Evolutionary conservation across 2,888 invertebrate species (phyloP).

Genomic region (Prenolepis imparis): DNA sequence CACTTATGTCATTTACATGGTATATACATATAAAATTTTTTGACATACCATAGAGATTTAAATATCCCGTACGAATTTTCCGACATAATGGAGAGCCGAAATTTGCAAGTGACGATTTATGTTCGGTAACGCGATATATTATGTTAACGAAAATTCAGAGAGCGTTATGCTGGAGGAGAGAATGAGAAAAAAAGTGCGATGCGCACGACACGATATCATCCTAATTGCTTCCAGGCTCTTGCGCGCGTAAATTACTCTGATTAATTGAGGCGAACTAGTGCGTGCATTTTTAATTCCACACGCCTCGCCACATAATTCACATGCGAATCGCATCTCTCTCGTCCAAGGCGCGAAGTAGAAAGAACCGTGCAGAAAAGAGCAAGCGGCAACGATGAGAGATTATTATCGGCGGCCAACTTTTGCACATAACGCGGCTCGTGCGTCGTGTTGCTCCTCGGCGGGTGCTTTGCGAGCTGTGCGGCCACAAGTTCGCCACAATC

Average conservation of each 20-base stretch:
- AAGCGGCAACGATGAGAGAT: conserved; percentile 20
- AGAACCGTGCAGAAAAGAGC: conserved; percentile 40
- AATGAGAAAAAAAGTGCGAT: conserved; percentile 35
- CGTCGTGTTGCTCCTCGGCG: conserved; percentile 35
- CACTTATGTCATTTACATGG: not conserved
- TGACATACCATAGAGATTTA: conserved; percentile 18
- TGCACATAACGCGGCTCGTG: conserved; percentile 47
- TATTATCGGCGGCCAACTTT: conserved; percentile 57
- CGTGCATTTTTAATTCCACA: conserved; percentile 53
- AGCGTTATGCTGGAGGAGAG: conserved; percentile 13
- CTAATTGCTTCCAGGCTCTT: conserved; percentile 66
- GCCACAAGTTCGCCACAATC: conserved; percentile 52
- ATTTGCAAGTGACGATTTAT: conserved; percentile 13
- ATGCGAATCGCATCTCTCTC: conserved; percentile 44
- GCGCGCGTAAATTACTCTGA: conserved; percentile 64
- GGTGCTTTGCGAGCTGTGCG: conserved; percentile 42
- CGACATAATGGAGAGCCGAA: not conserved
- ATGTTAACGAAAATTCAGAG: conserved; percentile 26
- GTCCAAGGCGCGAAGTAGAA: conserved; percentile 40
- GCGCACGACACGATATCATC: conserved; percentile 55
- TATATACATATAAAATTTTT: conserved; percentile 20
- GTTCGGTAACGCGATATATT: not conserved
- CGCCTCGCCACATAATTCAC: conserved; percentile 59
- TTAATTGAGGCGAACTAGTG: conserved; percentile 61
- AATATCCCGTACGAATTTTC: not conserved